Evolutionary conservation across 2,113 vertebrate species (phyloP).

Genomic region (Plestiodon gilberti): DNA sequence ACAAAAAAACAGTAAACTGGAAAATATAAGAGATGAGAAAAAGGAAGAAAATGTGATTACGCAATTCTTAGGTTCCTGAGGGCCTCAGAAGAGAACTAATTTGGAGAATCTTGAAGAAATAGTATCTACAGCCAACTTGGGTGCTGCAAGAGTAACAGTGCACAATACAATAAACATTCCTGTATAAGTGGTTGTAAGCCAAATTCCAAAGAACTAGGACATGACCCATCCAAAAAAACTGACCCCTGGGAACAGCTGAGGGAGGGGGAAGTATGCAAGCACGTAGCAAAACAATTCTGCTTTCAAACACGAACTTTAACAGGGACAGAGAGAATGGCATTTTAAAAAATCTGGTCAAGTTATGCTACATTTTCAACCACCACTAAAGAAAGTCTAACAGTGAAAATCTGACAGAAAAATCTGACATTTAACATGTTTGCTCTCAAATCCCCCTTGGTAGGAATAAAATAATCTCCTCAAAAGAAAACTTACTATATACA

Average conservation of each 20-base stretch:
- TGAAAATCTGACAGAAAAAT: constrained; percentile 31
- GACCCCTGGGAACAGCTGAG: not conserved
- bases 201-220: constrained; percentile 30
- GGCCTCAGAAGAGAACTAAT: constrained; percentile 11
- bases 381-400: constrained; percentile 43
- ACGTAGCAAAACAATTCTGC: not conserved
- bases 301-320: constrained; percentile 22
- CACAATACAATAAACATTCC: constrained; percentile 23
- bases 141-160: not conserved
- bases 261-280: not conserved
- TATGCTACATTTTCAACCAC: constrained; percentile 39
- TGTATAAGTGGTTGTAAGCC: constrained; percentile 1
- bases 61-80: not conserved
- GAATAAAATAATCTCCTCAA: constrained; percentile 62
- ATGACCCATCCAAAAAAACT: not conserved
- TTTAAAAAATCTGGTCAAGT: not conserved
- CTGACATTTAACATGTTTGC: constrained; percentile 48
- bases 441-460: constrained; percentile 49
- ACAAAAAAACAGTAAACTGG: constrained; percentile 18
- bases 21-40: constrained; percentile 7
- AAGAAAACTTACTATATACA: constrained; percentile 59
- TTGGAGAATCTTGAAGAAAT: not conserved
- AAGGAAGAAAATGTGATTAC: not conserved
- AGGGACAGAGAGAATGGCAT: not conserved
- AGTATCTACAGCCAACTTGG: not conserved